These are phyloP conservation scores for Heliconius melpomene DNA, from an alignment of 1,140 invertebrate species.

Conservation along the genomic window DNA sequence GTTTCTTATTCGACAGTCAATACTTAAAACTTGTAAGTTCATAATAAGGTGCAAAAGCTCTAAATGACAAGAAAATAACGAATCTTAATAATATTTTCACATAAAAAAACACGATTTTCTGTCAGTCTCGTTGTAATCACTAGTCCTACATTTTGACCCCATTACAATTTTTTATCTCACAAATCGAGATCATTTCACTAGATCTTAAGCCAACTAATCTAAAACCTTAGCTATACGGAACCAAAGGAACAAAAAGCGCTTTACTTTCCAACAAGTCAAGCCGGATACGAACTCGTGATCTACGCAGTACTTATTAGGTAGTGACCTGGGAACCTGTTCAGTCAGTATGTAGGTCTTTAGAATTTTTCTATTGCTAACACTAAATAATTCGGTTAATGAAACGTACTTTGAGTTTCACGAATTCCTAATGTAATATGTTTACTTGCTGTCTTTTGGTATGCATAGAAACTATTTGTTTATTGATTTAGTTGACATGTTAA, in stretches of 20 bases:
- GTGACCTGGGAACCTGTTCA: background rate
- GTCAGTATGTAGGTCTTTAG: background rate
- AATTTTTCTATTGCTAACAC: background rate
- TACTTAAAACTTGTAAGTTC: too few species aligned
- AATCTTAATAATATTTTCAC: too few species aligned
- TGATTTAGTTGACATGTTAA: background rate
- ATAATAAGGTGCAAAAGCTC: too few species aligned
- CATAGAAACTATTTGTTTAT: background rate
- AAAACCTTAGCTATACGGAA: conserved; percentile 21
- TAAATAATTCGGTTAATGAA: background rate
- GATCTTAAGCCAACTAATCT: background rate
- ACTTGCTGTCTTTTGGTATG: background rate
- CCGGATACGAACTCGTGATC: conserved; percentile 28
- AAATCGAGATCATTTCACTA: background rate
- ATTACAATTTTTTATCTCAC: background rate
- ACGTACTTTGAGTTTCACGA: background rate
- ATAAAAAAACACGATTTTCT: background rate
- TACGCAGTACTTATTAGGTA: background rate
- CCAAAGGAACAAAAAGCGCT: conserved; percentile 25
- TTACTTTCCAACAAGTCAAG: conserved; percentile 28
- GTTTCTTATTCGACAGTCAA: too few species aligned
- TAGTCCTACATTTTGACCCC: background rate
- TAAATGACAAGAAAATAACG: too few species aligned
- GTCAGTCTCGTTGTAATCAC: background rate
- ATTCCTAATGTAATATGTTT: conserved; percentile 1